Evolutionary conservation across 1,140 invertebrate species (phyloP).

Genomic region (Rhopalosiphum maidis): DNA sequence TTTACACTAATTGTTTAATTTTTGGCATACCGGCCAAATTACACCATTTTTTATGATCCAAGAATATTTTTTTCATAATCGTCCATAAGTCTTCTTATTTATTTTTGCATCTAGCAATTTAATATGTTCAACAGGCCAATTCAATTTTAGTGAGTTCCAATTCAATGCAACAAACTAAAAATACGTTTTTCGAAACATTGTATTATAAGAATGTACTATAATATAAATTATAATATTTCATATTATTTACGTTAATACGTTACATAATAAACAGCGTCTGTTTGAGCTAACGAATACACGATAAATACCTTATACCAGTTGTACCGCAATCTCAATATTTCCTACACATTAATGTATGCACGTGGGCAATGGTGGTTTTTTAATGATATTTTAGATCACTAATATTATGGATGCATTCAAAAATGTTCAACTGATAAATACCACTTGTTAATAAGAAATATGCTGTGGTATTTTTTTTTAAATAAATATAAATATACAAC

Average conservation of each 20-base stretch:
- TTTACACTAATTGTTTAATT: conserved; percentile 53
- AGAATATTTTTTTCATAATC: conserved; percentile 52
- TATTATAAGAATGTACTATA: neutral
- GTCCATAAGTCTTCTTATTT: conserved; percentile 29
- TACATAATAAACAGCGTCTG: neutral
- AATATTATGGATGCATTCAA: neutral
- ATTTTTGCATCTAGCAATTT: conserved; percentile 36
- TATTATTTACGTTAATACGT: neutral
- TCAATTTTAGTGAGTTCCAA: conserved; percentile 25
- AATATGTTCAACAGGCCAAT: conserved; percentile 25
- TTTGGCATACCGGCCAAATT: conserved; percentile 40
- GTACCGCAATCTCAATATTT: neutral
- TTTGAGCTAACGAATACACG: conserved; percentile 18
- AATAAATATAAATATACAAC: neutral
- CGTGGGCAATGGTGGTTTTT: neutral
- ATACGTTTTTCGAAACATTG: neutral
- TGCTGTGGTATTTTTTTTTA: neutral
- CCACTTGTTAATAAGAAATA: neutral
- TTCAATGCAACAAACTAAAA: conserved; percentile 5
- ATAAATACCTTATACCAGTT: neutral
- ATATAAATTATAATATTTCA: neutral
- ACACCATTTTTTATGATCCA: conserved; percentile 21
- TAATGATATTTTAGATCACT: neutral
- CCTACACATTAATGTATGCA: conserved; percentile 3
- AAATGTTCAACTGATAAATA: neutral